phyloP scores from a whole-genome alignment of 2,797 vertebrate species.

The Margarornis squamiger region DNA sequence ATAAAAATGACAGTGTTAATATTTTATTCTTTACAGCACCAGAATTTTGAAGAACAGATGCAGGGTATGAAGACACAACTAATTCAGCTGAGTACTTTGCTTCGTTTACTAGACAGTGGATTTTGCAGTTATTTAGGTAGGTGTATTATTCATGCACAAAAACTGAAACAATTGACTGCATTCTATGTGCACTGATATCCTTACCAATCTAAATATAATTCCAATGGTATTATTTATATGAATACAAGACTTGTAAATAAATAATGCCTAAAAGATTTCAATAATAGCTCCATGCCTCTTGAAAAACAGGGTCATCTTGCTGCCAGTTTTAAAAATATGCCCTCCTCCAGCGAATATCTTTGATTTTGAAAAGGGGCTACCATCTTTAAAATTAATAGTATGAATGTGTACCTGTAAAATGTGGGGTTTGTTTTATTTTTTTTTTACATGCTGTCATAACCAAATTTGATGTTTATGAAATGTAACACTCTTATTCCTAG shows the following conservation, averaged over 20 bases:
- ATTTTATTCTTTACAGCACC: conserved; percentile 81
- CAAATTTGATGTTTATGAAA: neutral
- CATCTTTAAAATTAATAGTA: neutral
- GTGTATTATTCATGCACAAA: conserved; percentile 16
- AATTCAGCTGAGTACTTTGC: conserved; percentile 91
- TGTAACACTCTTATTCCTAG: conserved; percentile 71
- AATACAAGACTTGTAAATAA: neutral
- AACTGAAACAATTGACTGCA: neutral
- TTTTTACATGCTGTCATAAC: neutral
- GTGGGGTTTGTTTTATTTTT: neutral
- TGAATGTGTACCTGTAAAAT: neutral
- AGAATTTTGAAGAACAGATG: conserved; percentile 99
- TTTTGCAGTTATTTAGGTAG: conserved; percentile 97
- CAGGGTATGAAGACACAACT: conserved; percentile 97
- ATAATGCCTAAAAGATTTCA: neutral
- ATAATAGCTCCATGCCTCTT: neutral
- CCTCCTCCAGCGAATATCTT: neutral
- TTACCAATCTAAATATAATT: neutral
- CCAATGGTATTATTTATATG: neutral
- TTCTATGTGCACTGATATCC: neutral
- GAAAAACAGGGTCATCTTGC: neutral
- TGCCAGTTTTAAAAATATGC: neutral
- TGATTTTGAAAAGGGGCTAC: neutral
- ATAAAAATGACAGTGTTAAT: conserved; percentile 2
- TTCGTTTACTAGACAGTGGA: conserved; percentile 88